Evolutionary conservation across 2,797 vertebrate genomes (phyloP), one percentile per base, ranked within the genome.

Genomic region (Spinus pinus): DNA sequence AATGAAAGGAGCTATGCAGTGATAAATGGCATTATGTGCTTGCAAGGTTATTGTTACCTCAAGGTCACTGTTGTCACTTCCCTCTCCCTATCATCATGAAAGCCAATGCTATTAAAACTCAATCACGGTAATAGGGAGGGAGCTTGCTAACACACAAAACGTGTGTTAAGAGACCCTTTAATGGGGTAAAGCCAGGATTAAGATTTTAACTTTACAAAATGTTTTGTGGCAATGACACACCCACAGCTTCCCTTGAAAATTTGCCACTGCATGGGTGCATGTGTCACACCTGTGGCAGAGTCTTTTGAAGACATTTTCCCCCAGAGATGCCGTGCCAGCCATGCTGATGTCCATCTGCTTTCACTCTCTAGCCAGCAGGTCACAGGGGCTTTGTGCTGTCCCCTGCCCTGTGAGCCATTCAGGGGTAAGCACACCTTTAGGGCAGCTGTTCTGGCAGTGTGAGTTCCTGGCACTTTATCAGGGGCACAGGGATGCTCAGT

Each of bases 251-350:
- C 19, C 53, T 61, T 57, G 57, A 71, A 78, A 83, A 72, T 30
- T 14, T 70, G 19, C 25, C 2, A 6, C 27, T 30, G 42, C 22
- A 12, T 35, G 30, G 37, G 24, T 53, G 41, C 14, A 61, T 0
- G 0, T 58, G 66, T 82, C 37, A 61, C 42, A 71, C 67, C 51
- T 74, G 46, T 2, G 3, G 37, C 49, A 80, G 37, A 51, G 22
- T 22, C 12, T 54, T 64, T 92, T 1, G 4, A 69, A 85, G 44
- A 16, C 0, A 0, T 44, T 82, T 70, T n/a, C 8, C 31, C 33
- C 16, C 10, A 8, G 23, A 54, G 9, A 17, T 17, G n/a, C 9
- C 0, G 0, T 0, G 1, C n/a, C 0, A 0, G 33, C 44, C 1
- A 0, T 12, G 23, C 12, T 24, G 28, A 24, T 27, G 13, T 69